Evolutionary conservation across 2,113 vertebrate genomes (phyloP).

Genomic region (Podocnemis expansa): DNA sequence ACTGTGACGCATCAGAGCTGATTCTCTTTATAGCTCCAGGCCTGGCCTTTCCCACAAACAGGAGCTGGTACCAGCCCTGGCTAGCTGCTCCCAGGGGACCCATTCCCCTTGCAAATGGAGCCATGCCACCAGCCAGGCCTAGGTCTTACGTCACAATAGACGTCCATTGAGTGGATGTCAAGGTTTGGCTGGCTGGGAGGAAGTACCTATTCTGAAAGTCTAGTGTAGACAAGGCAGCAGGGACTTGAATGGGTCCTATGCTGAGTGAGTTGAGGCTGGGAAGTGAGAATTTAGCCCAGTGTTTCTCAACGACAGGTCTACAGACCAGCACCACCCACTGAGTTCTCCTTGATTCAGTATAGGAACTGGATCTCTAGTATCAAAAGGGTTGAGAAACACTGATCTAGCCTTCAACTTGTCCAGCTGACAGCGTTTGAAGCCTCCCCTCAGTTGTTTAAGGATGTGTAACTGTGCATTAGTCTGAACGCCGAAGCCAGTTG

Average conservation of each 20-base stretch:
- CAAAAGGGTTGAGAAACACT: no score
- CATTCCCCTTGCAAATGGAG: not conserved
- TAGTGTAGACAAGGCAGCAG: not conserved
- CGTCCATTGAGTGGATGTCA: fast-evolving
- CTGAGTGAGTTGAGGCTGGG: not conserved
- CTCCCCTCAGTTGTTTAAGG: not conserved
- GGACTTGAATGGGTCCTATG: not conserved
- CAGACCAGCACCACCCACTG: no score
- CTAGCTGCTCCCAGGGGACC: not conserved
- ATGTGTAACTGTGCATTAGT: not conserved
- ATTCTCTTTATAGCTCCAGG: not conserved
- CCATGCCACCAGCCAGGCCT: not conserved
- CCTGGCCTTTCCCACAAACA: conserved; percentile 37
- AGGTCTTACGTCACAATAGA: not conserved
- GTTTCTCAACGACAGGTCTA: no score
- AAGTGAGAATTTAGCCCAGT: not conserved
- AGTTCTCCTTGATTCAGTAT: no score
- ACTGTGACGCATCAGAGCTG: not conserved
- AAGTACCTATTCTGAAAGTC: not conserved
- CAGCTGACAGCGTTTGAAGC: not conserved
- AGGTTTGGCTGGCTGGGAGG: not conserved
- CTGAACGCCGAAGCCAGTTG: not conserved
- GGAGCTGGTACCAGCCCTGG: not conserved
- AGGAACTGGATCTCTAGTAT: no score
- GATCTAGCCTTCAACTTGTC: not conserved